These are phyloP conservation scores for Channa maculata DNA, from an alignment of 2,113 vertebrate genomes.

Conservation along the genomic window DNA sequence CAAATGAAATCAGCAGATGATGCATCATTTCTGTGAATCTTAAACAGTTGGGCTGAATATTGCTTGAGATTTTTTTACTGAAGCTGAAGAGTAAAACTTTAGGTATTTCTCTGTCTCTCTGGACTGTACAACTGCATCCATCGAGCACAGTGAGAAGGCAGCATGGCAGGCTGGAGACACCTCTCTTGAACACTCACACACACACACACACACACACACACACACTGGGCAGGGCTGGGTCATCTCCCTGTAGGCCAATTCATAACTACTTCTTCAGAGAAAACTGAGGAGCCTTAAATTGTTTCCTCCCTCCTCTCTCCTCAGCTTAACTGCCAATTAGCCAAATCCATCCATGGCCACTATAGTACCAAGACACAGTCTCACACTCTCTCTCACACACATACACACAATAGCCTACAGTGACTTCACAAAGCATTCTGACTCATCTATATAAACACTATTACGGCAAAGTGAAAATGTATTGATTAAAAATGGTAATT, in stretches of 20 bases:
- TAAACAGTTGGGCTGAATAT: neutral
- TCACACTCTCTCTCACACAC: slow-evolving; percentile 19
- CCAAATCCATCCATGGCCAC: slow-evolving; percentile 52
- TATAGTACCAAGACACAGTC: slow-evolving; percentile 12
- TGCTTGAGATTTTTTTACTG: slow-evolving; percentile 8
- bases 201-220: slow-evolving; percentile 30
- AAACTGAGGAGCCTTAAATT: slow-evolving; percentile 66
- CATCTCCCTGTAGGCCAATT: slow-evolving; percentile 62
- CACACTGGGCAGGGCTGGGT: slow-evolving; percentile 20
- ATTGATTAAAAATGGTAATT: too few species aligned
- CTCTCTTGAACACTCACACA: slow-evolving; percentile 27
- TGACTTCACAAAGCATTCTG: too few species aligned
- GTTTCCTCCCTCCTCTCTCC: slow-evolving; percentile 39
- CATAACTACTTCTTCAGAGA: slow-evolving; percentile 58
- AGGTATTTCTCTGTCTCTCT: slow-evolving; percentile 23
- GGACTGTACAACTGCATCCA: slow-evolving; percentile 27
- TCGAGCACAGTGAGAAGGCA: slow-evolving; percentile 30
- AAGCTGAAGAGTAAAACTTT: slow-evolving; percentile 28
- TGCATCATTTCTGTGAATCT: neutral
- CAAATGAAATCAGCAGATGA: slow-evolving; percentile 30
- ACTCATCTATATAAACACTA: too few species aligned
- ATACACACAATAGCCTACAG: neutral
- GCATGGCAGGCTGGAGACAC: slow-evolving; percentile 54
- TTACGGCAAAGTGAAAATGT: too few species aligned
- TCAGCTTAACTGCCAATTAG: slow-evolving; percentile 63